Conservation (phyloP, 2,113 vertebrate species). For the Microtus pennsylvanicus region DNA sequence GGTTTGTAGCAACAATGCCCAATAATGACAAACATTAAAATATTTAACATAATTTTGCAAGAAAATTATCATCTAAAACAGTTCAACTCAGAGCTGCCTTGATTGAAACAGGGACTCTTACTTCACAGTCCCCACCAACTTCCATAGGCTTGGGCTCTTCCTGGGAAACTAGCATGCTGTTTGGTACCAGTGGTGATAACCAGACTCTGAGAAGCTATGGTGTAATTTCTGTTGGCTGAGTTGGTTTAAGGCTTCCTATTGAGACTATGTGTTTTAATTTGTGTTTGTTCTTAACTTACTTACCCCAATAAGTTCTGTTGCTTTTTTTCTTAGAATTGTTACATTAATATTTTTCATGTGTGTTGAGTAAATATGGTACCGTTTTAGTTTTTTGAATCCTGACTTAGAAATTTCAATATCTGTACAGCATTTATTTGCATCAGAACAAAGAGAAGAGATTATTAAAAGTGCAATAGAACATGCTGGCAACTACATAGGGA, state of each 20-base stretch:
- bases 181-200: not conserved
- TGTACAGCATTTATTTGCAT: slow-evolving; percentile 96
- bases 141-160: not conserved
- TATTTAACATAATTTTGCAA: slow-evolving; percentile 32
- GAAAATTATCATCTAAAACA: slow-evolving; percentile 16
- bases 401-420: slow-evolving; percentile 73
- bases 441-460: slow-evolving; percentile 97
- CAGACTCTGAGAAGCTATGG: not conserved
- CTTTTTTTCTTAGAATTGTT: slow-evolving; percentile 28
- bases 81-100: slow-evolving; percentile 12
- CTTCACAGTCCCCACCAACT: not conserved
- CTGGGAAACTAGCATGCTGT: not conserved
- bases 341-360: not conserved
- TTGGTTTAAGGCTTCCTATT: not conserved
- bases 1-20: not conserved
- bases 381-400: slow-evolving; percentile 63
- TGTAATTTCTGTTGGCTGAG: not conserved
- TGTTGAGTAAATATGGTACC: slow-evolving; percentile 18
- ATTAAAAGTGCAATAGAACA: slow-evolving; percentile 98
- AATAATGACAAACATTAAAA: slow-evolving; percentile 30
- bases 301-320: not conserved
- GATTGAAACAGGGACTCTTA: not conserved
- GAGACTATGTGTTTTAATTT: slow-evolving; percentile 45
- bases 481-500: slow-evolving; percentile 97
- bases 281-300: slow-evolving; percentile 19